phyloP scores from a whole-genome alignment of 2,888 invertebrate genomes.

The Marronus borbonicus region DNA sequence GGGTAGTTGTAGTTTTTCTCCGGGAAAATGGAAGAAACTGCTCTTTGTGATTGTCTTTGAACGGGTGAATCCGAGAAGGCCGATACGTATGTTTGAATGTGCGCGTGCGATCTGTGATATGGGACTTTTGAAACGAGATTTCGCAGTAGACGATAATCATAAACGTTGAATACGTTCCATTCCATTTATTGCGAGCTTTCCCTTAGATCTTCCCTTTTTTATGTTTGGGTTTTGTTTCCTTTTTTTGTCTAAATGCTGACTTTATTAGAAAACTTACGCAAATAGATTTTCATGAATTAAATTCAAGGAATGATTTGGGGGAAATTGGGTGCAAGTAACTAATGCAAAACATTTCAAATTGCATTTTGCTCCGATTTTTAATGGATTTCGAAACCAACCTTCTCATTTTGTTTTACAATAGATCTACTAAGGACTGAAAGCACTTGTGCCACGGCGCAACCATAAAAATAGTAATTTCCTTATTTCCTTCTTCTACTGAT shows the following conservation, averaged over 20 bases:
- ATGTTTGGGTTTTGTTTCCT: neutral
- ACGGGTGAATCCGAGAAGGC: neutral
- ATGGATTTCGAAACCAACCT: too few relatives aligned
- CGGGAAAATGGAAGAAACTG: slow-evolving; percentile 1
- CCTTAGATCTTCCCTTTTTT: neutral
- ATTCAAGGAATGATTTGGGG: too few relatives aligned
- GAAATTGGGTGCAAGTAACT: too few relatives aligned
- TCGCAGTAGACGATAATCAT: slow-evolving; percentile 26
- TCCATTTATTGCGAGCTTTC: slow-evolving; percentile 3
- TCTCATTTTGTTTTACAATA: too few relatives aligned
- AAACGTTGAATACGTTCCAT: slow-evolving; percentile 15
- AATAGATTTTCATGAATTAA: too few relatives aligned
- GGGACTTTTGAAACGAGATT: slow-evolving; percentile 27
- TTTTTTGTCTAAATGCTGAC: neutral
- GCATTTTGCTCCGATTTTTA: too few relatives aligned
- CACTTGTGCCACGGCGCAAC: too few relatives aligned
- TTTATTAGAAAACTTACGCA: too few relatives aligned
- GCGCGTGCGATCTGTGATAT: neutral
- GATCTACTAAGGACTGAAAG: too few relatives aligned
- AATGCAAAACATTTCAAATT: too few relatives aligned
- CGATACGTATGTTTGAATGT: neutral
- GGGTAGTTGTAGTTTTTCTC: neutral
- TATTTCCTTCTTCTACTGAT: too few relatives aligned
- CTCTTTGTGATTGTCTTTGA: slow-evolving; percentile 5
- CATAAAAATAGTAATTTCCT: too few relatives aligned